A percentile compares a stretch with the other conserved stretches of the same genome.
Evolutionary conservation across 2,888 invertebrate genomes (phyloP).

Genomic region (Drosophila incognita): DNA sequence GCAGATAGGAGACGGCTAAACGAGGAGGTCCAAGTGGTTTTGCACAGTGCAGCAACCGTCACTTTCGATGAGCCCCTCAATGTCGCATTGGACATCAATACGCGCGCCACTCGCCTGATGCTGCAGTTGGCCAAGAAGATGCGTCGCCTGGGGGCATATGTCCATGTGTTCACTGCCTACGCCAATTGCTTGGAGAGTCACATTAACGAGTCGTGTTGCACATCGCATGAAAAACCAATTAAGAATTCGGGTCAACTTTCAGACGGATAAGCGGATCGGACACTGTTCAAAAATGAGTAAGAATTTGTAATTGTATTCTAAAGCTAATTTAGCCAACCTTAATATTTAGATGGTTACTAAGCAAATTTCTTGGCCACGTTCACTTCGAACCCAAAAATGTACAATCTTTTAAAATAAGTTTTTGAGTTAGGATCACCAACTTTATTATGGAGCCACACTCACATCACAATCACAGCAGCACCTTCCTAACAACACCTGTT

Average conservation of each 20-base stretch:
- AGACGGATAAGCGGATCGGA: neutral
- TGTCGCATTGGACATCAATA: slow-evolving; percentile 1
- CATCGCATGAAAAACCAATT: neutral
- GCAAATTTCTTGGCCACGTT: neutral
- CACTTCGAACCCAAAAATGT: neutral
- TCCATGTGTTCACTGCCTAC: neutral
- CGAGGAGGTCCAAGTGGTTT: neutral
- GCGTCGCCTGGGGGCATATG: neutral
- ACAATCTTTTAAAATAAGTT: neutral
- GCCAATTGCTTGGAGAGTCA: neutral
- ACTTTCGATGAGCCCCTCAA: neutral
- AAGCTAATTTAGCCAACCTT: neutral
- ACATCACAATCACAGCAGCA: no score
- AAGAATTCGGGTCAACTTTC: neutral
- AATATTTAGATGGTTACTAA: neutral
- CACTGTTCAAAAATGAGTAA: neutral
- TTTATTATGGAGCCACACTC: no score
- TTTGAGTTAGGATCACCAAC: neutral
- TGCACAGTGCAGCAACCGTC: slow-evolving; percentile 1
- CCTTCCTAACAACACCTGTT: no score
- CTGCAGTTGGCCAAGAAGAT: neutral
- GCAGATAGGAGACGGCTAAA: neutral
- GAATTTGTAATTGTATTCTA: neutral
- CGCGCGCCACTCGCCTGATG: neutral
- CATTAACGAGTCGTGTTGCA: neutral